These are phyloP conservation scores for Melanostoma scalare DNA, from an alignment of 2,888 invertebrate species.

Conservation along the genomic window DNA sequence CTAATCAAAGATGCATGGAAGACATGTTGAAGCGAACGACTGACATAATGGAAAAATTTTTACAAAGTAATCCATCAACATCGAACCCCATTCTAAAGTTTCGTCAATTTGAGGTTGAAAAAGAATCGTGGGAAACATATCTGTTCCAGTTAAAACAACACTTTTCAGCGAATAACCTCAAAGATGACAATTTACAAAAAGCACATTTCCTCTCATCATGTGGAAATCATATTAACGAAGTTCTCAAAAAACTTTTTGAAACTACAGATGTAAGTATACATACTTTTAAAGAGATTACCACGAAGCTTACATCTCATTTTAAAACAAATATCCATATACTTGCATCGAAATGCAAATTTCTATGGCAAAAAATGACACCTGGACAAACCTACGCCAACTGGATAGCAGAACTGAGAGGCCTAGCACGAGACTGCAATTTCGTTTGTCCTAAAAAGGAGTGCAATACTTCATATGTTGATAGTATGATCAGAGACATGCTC, in stretches of 20 bases:
- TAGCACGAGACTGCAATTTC: slow-evolving; percentile 53
- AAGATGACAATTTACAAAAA: neutral
- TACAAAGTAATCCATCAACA: no score
- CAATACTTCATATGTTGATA: slow-evolving; percentile 51
- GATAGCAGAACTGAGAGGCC: slow-evolving; percentile 60
- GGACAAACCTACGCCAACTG: slow-evolving; percentile 41
- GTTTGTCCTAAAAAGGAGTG: slow-evolving; percentile 32
- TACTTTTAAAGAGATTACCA: neutral
- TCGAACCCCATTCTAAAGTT: no score
- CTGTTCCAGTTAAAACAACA: no score
- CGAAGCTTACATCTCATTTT: slow-evolving; percentile 5
- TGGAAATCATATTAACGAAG: slow-evolving; percentile 1
- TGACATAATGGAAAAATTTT: no score
- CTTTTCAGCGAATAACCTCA: no score
- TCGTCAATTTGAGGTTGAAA: no score
- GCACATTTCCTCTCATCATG: slow-evolving; percentile 6
- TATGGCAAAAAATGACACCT: slow-evolving; percentile 17
- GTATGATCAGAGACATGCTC: slow-evolving; percentile 50
- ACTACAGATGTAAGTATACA: slow-evolving; percentile 1
- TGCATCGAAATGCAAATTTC: slow-evolving; percentile 30
- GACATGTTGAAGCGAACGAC: no score
- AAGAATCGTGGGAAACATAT: no score
- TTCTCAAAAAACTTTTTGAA: slow-evolving; percentile 7
- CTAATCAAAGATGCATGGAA: no score
- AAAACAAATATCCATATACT: slow-evolving; percentile 20